phyloP scores from a whole-genome alignment of 2,113 vertebrate genomes.

The Nicator chloris region DNA sequence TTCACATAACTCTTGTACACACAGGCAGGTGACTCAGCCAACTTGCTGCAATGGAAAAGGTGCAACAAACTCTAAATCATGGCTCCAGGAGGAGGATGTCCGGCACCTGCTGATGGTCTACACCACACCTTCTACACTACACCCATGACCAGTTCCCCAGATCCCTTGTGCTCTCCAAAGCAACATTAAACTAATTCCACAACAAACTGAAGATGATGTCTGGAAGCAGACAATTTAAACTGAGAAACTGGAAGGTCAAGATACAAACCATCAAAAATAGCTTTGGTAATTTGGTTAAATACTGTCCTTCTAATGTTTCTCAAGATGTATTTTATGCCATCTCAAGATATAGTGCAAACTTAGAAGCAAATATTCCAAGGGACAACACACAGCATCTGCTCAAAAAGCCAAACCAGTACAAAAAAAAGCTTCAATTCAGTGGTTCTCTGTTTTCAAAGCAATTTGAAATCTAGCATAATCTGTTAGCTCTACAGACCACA shows the following conservation, averaged over 20 bases:
- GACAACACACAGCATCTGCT: not conserved
- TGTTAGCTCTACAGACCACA: not conserved
- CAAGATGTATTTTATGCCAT: not conserved
- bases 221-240: not conserved
- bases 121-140: not conserved
- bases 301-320: not conserved
- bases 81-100: not conserved
- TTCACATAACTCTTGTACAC: not conserved
- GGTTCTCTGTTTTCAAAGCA: not conserved
- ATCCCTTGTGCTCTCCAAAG: not conserved
- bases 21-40: not conserved
- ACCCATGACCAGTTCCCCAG: not conserved
- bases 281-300: not conserved
- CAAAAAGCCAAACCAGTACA: not conserved
- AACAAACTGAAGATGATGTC: not conserved
- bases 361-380: not conserved
- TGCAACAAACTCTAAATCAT: not conserved
- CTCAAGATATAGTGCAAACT: not conserved
- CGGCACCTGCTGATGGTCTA: not conserved
- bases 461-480: not conserved
- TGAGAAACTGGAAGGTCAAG: not conserved
- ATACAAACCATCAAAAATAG: fast-evolving
- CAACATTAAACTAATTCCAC: not conserved
- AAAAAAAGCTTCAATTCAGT: not conserved
- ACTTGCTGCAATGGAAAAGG: not conserved